Evolutionary conservation across 2,797 vertebrate genomes (phyloP).

Genomic region (Characodon lateralis): DNA sequence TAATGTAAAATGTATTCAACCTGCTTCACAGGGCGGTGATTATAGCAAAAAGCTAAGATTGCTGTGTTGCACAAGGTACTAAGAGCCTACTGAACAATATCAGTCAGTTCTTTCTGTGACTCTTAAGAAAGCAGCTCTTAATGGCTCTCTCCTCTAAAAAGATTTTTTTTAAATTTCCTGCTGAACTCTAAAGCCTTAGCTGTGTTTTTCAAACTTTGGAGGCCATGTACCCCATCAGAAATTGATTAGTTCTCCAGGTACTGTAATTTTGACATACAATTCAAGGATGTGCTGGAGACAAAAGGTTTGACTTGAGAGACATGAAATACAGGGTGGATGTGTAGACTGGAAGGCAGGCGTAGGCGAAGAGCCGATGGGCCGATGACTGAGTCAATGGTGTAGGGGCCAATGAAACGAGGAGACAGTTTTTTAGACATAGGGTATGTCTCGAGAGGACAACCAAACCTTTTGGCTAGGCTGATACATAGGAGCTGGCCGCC

Average conservation of each 20-base stretch:
- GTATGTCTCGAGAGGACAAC: too few species aligned
- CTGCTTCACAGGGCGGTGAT: constrained; percentile 10
- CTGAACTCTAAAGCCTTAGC: background rate
- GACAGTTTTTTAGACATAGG: too few species aligned
- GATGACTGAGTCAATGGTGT: too few species aligned
- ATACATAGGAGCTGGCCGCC: too few species aligned
- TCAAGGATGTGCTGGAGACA: too few species aligned
- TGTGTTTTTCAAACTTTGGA: background rate
- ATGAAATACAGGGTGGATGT: too few species aligned
- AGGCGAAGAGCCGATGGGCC: too few species aligned
- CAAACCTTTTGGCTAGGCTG: too few species aligned
- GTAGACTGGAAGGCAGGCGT: too few species aligned
- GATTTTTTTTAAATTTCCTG: background rate
- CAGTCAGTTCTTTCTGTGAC: constrained; percentile 6
- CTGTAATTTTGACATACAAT: background rate
- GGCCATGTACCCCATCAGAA: background rate
- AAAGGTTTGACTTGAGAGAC: too few species aligned
- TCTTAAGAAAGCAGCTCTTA: constrained; percentile 5
- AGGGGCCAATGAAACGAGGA: too few species aligned
- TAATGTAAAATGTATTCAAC: constrained; percentile 16
- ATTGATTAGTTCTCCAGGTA: background rate
- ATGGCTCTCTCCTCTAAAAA: background rate
- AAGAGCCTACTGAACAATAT: background rate
- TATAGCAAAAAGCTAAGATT: constrained; percentile 30
- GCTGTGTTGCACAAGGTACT: constrained; percentile 18